A percentile compares a stretch with the other conserved stretches of the same genome.
phyloP scores from a whole-genome alignment of 2,797 vertebrate genomes.

The Sciurus vulgaris region DNA sequence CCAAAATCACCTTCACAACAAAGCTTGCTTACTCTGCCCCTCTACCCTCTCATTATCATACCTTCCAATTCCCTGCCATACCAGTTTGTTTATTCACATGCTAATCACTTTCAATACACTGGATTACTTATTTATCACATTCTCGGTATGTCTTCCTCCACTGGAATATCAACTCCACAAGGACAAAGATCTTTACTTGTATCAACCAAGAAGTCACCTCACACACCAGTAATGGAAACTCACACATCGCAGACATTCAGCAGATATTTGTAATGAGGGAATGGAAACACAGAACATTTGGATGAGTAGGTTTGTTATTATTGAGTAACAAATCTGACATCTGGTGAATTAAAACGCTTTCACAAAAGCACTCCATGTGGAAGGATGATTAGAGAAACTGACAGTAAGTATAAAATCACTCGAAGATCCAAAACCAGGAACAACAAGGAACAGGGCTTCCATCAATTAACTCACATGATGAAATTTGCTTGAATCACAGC shows the following conservation, averaged over 20 bases:
- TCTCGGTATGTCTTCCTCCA: background rate
- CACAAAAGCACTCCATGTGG: no score
- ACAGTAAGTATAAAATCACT: no score
- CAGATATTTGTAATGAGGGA: background rate
- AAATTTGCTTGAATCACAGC: background rate
- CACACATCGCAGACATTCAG: background rate
- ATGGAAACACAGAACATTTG: no score
- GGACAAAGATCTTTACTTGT: background rate
- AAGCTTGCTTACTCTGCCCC: background rate
- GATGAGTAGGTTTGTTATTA: background rate
- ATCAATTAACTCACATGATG: background rate
- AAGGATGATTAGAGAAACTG: no score
- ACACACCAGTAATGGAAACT: background rate
- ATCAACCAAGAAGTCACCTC: background rate
- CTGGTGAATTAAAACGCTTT: no score
- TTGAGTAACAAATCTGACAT: no score
- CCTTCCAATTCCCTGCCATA: no score
- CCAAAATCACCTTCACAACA: background rate
- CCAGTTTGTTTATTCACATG: background rate
- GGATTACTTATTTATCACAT: background rate
- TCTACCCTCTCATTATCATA: background rate
- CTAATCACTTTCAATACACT: background rate
- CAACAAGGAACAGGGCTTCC: background rate
- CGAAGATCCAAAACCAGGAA: no score
- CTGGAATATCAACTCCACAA: background rate